phyloP scores from a whole-genome alignment of 2,797 vertebrate genomes.

The Bryconaethiops microstoma region DNA sequence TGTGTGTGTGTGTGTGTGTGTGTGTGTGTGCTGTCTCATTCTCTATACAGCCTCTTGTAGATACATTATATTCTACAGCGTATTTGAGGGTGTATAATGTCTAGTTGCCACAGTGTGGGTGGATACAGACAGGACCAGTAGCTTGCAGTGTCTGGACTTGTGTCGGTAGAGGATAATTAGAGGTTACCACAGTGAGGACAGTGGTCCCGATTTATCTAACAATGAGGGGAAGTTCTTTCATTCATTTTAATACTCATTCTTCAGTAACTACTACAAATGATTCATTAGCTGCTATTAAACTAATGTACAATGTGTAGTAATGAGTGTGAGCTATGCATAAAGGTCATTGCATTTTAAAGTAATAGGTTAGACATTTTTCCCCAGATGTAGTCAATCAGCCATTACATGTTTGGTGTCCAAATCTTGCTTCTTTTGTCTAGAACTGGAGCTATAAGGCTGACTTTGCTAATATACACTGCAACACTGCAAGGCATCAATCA shows the following conservation, averaged over 20 bases:
- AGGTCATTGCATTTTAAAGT: no score
- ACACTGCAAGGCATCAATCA: no score
- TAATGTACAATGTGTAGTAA: no score
- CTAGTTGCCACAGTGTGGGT: slow-evolving; percentile 1
- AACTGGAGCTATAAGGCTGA: no score
- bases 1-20: slow-evolving; percentile 7
- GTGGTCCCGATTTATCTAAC: slow-evolving; percentile 21
- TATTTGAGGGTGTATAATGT: background rate
- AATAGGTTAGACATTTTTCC: no score
- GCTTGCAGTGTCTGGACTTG: slow-evolving; percentile 6
- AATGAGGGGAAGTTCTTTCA: background rate
- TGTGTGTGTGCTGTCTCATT: background rate
- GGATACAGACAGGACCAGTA: slow-evolving; percentile 47
- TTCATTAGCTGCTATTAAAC: no score
- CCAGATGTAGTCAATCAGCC: no score
- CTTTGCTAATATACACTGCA: no score
- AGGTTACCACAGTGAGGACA: background rate
- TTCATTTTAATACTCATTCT: background rate
- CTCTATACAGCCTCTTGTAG: slow-evolving; percentile 1
- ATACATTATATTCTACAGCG: slow-evolving; percentile 8
- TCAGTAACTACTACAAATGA: background rate
- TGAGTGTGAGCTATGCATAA: no score
- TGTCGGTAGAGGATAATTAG: slow-evolving; percentile 33
- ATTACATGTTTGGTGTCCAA: no score
- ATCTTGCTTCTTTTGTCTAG: no score